Evolutionary conservation across 2,797 vertebrate species (phyloP).

Genomic region (Sebastiscus albofasciatus): DNA sequence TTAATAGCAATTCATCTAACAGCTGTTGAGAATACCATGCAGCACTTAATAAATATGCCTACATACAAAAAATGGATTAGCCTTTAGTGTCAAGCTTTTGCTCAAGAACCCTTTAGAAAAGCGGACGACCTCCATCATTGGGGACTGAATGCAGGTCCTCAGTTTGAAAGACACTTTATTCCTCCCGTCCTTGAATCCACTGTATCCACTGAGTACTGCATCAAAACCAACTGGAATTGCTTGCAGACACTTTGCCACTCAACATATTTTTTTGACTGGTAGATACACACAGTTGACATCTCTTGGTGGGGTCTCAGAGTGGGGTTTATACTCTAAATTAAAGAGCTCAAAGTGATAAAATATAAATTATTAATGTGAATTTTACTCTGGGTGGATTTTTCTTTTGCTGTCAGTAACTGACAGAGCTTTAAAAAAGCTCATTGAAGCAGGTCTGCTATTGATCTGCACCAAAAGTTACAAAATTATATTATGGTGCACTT

Average conservation of each 20-base stretch:
- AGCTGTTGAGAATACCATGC: background rate
- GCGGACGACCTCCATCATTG: background rate
- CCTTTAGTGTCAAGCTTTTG: background rate
- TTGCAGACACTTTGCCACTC: background rate
- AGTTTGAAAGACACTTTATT: background rate
- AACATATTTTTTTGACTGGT: background rate
- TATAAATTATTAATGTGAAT: background rate
- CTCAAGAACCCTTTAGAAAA: background rate
- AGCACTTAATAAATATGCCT: background rate
- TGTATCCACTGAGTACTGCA: background rate
- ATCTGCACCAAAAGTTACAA: background rate
- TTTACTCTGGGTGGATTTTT: background rate
- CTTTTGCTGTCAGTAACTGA: background rate
- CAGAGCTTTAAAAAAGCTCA: background rate
- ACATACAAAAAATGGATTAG: background rate
- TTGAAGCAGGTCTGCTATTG: background rate
- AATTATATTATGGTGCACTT: background rate
- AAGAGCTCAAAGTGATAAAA: background rate
- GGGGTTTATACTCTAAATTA: background rate
- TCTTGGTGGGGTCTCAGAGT: background rate
- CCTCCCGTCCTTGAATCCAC: background rate
- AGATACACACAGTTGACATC: background rate
- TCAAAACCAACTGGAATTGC: background rate
- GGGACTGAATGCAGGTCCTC: background rate
- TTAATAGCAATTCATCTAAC: too few species aligned